Evolutionary conservation across 2,888 invertebrate species (phyloP).

Genomic region (Synergus japonicus): DNA sequence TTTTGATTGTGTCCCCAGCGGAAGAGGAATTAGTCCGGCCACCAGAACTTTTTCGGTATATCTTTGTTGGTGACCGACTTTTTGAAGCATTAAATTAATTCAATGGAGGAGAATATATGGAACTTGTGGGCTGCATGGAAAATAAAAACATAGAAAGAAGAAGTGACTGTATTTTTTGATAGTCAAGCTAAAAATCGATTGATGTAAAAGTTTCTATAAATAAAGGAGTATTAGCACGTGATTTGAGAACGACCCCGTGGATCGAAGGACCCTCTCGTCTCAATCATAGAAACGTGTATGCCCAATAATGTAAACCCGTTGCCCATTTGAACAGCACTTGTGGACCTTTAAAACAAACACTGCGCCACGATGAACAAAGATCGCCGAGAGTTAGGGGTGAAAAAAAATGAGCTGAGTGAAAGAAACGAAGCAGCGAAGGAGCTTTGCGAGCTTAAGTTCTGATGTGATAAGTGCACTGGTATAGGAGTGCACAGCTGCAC

Average conservation of each 20-base stretch:
- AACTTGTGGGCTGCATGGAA: not conserved
- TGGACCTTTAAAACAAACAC: conserved; percentile 74
- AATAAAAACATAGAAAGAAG: not conserved
- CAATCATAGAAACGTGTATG: conserved; percentile 62
- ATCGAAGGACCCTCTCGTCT: conserved; percentile 54
- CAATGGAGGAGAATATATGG: not conserved
- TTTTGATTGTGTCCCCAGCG: conserved; percentile 44
- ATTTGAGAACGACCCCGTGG: conserved; percentile 53
- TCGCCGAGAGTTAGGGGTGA: conserved; percentile 49
- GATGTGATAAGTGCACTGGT: conserved; percentile 53
- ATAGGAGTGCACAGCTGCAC: conserved; percentile 64
- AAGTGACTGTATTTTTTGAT: not conserved
- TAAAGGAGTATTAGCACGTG: conserved; percentile 58
- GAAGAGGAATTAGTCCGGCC: conserved; percentile 51
- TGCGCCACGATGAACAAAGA: conserved; percentile 66
- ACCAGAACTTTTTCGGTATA: conserved; percentile 8
- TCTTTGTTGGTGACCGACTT: conserved; percentile 4
- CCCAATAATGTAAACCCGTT: conserved; percentile 69
- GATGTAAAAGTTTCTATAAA: not conserved
- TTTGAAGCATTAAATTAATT: not conserved
- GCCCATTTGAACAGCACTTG: conserved; percentile 73
- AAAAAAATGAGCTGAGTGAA: conserved; percentile 46
- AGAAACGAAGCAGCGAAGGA: conserved; percentile 50
- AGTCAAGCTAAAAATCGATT: not conserved
- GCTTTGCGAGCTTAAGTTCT: conserved; percentile 57